phyloP scores from a whole-genome alignment of 2,888 invertebrate species.

The Tethea ocularis region DNA sequence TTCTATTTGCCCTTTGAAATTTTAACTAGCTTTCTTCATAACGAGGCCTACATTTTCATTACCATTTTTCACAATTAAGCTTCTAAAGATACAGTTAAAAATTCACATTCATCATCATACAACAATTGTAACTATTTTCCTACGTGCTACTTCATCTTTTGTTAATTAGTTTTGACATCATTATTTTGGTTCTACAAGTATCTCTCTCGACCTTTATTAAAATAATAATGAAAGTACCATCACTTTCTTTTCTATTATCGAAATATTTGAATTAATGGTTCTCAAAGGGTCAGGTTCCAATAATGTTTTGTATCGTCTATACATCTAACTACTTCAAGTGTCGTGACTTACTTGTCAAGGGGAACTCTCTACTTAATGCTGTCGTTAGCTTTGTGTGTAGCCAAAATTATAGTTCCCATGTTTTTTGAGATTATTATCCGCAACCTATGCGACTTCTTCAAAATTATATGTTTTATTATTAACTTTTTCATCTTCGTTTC shows the following conservation, averaged over 20 bases:
- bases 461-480: not conserved
- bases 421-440: not conserved
- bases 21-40: not conserved
- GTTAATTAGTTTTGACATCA: conserved; percentile 1
- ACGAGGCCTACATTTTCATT: not conserved
- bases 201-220: conserved; percentile 12
- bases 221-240: conserved; percentile 13
- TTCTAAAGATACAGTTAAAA: not conserved
- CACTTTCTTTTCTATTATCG: conserved; percentile 10
- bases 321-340: not conserved
- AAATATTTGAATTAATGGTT: conserved; percentile 1
- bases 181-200: not conserved
- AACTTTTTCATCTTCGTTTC: too few relatives aligned
- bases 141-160: conserved; percentile 6
- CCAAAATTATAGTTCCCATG: conserved; percentile 2
- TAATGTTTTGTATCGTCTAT: not conserved
- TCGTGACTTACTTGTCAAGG: conserved; percentile 5
- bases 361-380: not conserved
- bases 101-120: not conserved
- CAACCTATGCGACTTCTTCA: not conserved
- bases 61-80: conserved; percentile 9
- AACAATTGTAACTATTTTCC: not conserved
- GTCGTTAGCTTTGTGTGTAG: conserved; percentile 1
- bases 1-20: not conserved
- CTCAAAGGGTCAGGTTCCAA: not conserved